Base-by-base conservation (phyloP, 1,140 invertebrate species). In the Varroa destructor region DNA sequence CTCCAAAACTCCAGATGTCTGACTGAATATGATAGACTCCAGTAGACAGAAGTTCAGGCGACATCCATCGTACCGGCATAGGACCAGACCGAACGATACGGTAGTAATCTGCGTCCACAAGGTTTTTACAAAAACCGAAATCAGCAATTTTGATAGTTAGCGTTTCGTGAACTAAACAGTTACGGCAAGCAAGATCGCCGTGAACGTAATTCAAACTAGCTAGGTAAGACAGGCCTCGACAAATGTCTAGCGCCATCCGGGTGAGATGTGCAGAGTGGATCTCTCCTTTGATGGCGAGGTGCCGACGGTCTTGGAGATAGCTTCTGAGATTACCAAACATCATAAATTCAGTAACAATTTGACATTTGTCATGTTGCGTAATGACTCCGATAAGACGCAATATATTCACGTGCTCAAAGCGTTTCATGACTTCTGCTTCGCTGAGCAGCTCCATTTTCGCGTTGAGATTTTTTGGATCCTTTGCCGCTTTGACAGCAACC, bases 341-440 rank as follows among this genome's bases (percentile, higher is more conserved):
- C 88, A 93, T 92, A 74, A 92, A 93, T 78, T 95, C 91, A 86
- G 95, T 93, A 0, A 95, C 86, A 4, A 90, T 91, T 76, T 89
- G 89, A 14, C 92, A 86, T 0, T 91, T 90, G 74, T 92, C 88
- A 58, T 84, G 86, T 77, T 87, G 87, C 0, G 89, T 89, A 75
- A 89, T 91, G 43, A 95, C 89, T 0, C 87, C 91, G 0, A 95
- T 79, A 2, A 97, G 81, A 74, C 87, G 86, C 0, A 96, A 86
- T 46, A 97, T 88, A 78, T 97, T 95, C 74, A 87, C 86, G 78
- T 96, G 91, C 64, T 91, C 87, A 78, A 95, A 91, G 61, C 87
- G 83, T 77, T 93, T 93, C 89, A 96, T 93, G 37, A 90, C 86
- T 78, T 92, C 89, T 0, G 91, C 91, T 79, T 95, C 92, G 71